Conservation (phyloP, 2,113 vertebrate species). For the Apodemus sylvaticus region DNA sequence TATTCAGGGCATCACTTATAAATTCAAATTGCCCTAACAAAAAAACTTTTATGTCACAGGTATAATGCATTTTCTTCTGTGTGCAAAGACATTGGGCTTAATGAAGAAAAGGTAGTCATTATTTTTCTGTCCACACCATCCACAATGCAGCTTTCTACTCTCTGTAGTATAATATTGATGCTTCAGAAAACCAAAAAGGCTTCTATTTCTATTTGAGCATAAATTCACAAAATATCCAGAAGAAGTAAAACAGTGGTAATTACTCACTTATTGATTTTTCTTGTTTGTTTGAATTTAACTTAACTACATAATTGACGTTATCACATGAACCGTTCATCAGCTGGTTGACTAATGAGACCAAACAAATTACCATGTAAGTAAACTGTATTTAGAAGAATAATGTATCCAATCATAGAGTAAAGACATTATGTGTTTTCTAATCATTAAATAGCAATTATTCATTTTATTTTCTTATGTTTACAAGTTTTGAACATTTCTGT, state of each 20-base stretch:
- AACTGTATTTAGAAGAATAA: neutral
- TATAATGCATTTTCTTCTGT: neutral
- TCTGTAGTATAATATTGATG: neutral
- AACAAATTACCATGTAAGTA: neutral
- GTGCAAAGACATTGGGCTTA: neutral
- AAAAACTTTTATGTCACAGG: neutral
- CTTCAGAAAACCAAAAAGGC: neutral
- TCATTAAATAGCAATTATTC: neutral
- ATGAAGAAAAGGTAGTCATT: neutral
- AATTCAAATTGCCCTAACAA: neutral
- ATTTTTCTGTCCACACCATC: neutral
- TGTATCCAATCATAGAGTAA: neutral
- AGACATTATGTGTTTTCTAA: neutral
- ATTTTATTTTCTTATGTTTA: neutral
- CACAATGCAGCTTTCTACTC: neutral
- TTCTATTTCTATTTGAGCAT: neutral
- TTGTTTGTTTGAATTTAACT: neutral
- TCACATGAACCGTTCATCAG: neutral
- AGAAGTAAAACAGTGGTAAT: neutral
- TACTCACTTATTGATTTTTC: neutral
- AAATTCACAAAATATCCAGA: neutral
- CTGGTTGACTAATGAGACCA: neutral
- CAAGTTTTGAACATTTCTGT: neutral
- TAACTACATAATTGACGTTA: neutral
- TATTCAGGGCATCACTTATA: neutral